Conservation (phyloP, 2,888 invertebrate species). For the Nomada lathburiana region DNA sequence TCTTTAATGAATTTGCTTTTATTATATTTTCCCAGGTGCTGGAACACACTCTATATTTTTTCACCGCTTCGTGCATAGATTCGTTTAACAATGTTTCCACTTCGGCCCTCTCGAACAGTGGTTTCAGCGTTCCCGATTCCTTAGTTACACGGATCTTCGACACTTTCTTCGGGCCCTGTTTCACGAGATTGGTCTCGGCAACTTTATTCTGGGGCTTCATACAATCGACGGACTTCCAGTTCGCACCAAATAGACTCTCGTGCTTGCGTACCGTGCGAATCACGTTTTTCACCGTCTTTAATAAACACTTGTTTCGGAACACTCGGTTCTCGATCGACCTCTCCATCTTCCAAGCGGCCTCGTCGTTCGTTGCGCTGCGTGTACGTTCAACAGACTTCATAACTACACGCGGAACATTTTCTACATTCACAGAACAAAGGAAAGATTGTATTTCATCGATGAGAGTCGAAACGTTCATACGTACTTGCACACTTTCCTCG, state of each 20-base stretch:
- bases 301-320: conserved; percentile 56
- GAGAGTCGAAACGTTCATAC: too few species aligned
- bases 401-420: neutral
- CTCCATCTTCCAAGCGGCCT: neutral
- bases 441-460: too few species aligned
- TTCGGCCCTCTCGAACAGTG: conserved; percentile 59
- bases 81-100: conserved; percentile 64
- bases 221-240: neutral
- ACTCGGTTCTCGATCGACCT: conserved; percentile 31
- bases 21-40: conserved; percentile 50
- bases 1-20: conserved; percentile 2
- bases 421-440: neutral
- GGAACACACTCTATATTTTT: conserved; percentile 52
- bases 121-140: neutral
- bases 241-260: neutral
- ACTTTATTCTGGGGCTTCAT: conserved; percentile 15
- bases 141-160: neutral
- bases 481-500: too few species aligned
- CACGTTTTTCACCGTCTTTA: conserved; percentile 55
- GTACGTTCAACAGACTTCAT: neutral
- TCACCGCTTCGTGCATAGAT: conserved; percentile 63
- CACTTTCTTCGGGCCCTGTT: neutral
- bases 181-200: conserved; percentile 17
- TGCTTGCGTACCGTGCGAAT: conserved; percentile 41
- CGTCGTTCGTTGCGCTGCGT: neutral